Conservation (phyloP, 2,888 invertebrate genomes). For the Calephelis perditalis region DNA sequence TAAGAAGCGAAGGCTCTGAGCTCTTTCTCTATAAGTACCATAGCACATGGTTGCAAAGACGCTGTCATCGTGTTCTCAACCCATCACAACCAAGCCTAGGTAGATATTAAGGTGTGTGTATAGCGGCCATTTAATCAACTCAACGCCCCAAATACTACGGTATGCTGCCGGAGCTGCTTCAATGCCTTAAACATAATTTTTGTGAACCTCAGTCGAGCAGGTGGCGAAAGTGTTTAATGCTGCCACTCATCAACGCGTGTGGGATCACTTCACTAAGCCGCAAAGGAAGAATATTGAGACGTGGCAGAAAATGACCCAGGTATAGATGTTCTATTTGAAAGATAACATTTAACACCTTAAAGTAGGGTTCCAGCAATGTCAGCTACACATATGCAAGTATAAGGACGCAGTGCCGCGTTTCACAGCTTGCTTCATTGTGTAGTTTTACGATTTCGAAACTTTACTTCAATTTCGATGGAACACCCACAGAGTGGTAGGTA, state of each 20-base stretch:
- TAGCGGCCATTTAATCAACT: constrained; percentile 29
- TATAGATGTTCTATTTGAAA: constrained; percentile 48
- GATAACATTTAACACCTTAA: constrained; percentile 3
- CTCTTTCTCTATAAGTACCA: constrained; percentile 21
- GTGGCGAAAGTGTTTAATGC: constrained; percentile 98
- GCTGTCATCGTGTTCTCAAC: constrained; percentile 17
- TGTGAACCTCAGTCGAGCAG: constrained; percentile 93
- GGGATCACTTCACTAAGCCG: constrained; percentile 99
- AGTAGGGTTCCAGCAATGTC: not conserved
- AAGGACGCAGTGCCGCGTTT: not conserved
- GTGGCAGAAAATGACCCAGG: constrained; percentile 98
- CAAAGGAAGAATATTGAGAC: constrained; percentile 99
- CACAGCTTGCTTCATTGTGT: not conserved
- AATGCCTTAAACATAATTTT: constrained; percentile 61
- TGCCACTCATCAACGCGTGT: constrained; percentile 98
- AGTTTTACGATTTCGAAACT: too few relatives aligned
- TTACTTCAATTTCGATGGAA: too few relatives aligned
- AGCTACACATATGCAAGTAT: constrained; percentile 3
- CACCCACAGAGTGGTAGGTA: too few relatives aligned
- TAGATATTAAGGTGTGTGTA: constrained; percentile 37
- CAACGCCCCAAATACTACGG: constrained; percentile 55
- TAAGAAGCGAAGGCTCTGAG: constrained; percentile 33
- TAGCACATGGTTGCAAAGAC: constrained; percentile 7
- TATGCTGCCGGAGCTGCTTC: constrained; percentile 54
- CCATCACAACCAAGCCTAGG: constrained; percentile 36